Percentiles rank a stretch among this genome's conserved stretches.
Evolutionary conservation across 2,113 vertebrate species (phyloP).

Genomic region (Crotalus horridus): DNA sequence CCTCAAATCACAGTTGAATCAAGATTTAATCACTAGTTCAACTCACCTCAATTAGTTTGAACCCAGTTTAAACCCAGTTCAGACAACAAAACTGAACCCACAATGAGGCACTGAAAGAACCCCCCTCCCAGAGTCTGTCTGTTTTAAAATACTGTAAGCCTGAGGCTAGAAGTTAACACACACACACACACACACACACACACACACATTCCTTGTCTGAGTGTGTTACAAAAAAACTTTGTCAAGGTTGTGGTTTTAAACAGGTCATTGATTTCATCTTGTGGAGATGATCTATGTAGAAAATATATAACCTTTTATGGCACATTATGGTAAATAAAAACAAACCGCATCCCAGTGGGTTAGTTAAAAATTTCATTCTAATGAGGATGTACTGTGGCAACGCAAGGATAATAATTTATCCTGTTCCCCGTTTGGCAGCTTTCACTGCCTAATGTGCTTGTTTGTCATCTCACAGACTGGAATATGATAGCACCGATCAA

Average conservation of each 20-base stretch:
- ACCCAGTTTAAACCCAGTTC: not conserved
- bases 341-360: constrained; percentile 35
- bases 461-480: constrained; percentile 53
- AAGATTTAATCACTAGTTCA: not conserved
- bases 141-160: constrained; percentile 38
- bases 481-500: constrained; percentile 55
- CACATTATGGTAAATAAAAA: constrained; percentile 39
- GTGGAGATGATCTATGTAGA: constrained; percentile 46
- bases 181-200: too few relatives aligned
- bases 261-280: constrained; percentile 55
- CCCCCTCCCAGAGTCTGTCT: not conserved
- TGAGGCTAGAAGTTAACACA: constrained; percentile 48
- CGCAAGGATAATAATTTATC: constrained; percentile 52
- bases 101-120: not conserved
- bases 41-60: not conserved
- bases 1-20: not conserved
- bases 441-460: constrained; percentile 47
- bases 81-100: not conserved
- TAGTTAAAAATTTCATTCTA: constrained; percentile 44
- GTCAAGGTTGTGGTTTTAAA: constrained; percentile 54
- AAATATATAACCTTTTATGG: constrained; percentile 37
- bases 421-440: constrained; percentile 14
- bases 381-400: constrained; percentile 45
- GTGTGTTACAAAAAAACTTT: constrained; percentile 49
- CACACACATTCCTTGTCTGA: constrained; percentile 32